Evolutionary conservation across 2,113 vertebrate genomes (phyloP), one percentile per base, ranked within the genome.

Genomic region (Melanerpes formicivorus): DNA sequence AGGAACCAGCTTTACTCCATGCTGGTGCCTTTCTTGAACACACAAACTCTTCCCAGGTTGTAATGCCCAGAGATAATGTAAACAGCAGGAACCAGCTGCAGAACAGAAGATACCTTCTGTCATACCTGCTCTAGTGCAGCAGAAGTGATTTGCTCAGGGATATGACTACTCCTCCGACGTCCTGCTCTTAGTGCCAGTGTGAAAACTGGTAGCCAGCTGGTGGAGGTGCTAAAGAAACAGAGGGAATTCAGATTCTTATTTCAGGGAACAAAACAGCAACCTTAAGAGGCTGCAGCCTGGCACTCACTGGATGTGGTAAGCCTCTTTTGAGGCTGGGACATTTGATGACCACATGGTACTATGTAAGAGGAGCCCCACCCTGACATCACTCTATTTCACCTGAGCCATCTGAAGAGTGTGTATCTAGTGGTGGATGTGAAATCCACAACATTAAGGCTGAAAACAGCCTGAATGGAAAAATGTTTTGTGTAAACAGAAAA

Each of bases 121-220:
- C 16, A 6, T 37, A 69, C 29, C 69, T 59, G 50, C 42, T 58
- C 34, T 34, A 4, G 30, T 42, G 50, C 44, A 9, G 13, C 4
- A 44, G 52, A 10, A 4, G 58, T 5, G 34, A 29, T 8, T 50
- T n/a, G 29, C 42, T 34, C 50, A 23, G 58, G 56, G 21, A 42
- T 0, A 0, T 0, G 1, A 18, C 56, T 17, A 1, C 50, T 64
- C 14, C 58, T 54, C 50, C 18, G 48, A n/a, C 13, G 44, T 15
- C 2, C 32, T 30, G 37, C 21, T 75, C 56, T 27, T 19, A 29
- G 26, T 17, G 76, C 5, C 2, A 2, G 14, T 12, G 23, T 25
- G n/a, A 29, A 76, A 65, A 42, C 30, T 7, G 40, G n/a, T 10
- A 80, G 48, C 30, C 40, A 59, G 30, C 52, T 55, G 59, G 30